phyloP scores from a whole-genome alignment of 1,140 invertebrate species.

The Metaphire vulgaris region DNA sequence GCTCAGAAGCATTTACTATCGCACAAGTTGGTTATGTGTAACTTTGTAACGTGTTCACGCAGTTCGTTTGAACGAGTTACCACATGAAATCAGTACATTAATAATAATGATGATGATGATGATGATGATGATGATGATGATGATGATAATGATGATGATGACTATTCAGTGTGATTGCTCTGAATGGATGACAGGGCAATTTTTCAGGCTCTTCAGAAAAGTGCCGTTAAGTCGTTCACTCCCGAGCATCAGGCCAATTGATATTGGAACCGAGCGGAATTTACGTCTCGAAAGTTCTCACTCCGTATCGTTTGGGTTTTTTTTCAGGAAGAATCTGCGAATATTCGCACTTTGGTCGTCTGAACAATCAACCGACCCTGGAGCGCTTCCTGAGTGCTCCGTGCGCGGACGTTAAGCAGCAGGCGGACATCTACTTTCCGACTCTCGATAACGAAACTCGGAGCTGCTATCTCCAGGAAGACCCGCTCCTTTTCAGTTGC shows the following conservation, averaged over 20 bases:
- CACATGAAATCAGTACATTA: neutral
- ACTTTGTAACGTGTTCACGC: too few relatives aligned
- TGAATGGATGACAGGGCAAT: too few relatives aligned
- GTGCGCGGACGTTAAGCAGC: conserved; percentile 33
- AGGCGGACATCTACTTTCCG: conserved; percentile 43
- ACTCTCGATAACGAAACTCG: conserved; percentile 37
- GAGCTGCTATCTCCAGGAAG: conserved; percentile 44
- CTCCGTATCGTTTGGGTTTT: too few relatives aligned
- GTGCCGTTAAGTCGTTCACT: too few relatives aligned
- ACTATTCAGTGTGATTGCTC: too few relatives aligned
- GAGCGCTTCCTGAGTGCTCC: conserved; percentile 8
- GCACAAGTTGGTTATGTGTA: too few relatives aligned
- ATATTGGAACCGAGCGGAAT: too few relatives aligned
- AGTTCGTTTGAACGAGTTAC: too few relatives aligned
- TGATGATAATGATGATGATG: neutral
- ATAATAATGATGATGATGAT: conserved; percentile 18
- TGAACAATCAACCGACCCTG: neutral
- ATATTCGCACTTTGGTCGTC: neutral
- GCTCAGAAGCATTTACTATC: too few relatives aligned
- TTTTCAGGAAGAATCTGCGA: neutral
- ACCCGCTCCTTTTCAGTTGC: conserved; percentile 51
- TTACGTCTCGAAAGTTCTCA: too few relatives aligned
- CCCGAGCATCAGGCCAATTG: too few relatives aligned
- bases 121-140: neutral
- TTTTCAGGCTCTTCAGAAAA: too few relatives aligned